A percentile compares a stretch with the other conserved stretches of the same genome.
These are phyloP conservation scores for Toxostoma redivivum DNA, from an alignment of 2,113 vertebrate genomes.

Conservation along the genomic window DNA sequence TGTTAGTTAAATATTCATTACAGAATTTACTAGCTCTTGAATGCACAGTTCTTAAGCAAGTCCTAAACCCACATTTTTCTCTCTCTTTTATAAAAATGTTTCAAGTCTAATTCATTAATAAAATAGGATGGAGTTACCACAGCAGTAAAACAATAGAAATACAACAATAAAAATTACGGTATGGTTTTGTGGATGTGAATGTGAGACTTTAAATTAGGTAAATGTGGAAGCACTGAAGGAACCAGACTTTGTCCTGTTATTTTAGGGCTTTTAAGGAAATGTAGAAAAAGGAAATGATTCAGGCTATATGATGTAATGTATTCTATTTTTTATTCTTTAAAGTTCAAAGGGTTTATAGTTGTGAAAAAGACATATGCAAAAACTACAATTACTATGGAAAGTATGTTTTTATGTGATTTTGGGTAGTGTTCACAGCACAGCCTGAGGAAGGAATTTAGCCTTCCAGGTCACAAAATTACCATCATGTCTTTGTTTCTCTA, in stretches of 20 bases:
- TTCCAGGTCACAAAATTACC: background rate
- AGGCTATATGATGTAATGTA: slow-evolving; percentile 53
- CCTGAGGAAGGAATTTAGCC: background rate
- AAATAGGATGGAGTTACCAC: background rate
- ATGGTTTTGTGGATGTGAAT: background rate
- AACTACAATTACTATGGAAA: background rate
- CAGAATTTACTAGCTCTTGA: background rate
- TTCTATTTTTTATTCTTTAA: slow-evolving; percentile 78
- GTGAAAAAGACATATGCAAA: slow-evolving; percentile 64
- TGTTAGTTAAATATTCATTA: background rate
- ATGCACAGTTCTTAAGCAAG: background rate
- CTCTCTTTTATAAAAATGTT: background rate
- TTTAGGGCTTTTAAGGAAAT: slow-evolving; percentile 69
- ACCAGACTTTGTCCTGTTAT: slow-evolving; percentile 61
- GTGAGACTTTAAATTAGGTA: background rate
- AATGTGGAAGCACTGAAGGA: slow-evolving; percentile 11
- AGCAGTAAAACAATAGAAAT: background rate
- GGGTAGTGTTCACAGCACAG: background rate
- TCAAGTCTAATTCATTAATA: background rate
- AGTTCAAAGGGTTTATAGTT: slow-evolving; percentile 55
- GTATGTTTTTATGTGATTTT: background rate
- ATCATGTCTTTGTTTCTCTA: background rate
- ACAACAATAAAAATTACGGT: background rate
- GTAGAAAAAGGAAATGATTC: slow-evolving; percentile 72
- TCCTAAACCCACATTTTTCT: background rate